Evolutionary conservation across 2,113 vertebrate genomes (phyloP).

Genomic region (Rhynchopsitta pachyrhyncha): DNA sequence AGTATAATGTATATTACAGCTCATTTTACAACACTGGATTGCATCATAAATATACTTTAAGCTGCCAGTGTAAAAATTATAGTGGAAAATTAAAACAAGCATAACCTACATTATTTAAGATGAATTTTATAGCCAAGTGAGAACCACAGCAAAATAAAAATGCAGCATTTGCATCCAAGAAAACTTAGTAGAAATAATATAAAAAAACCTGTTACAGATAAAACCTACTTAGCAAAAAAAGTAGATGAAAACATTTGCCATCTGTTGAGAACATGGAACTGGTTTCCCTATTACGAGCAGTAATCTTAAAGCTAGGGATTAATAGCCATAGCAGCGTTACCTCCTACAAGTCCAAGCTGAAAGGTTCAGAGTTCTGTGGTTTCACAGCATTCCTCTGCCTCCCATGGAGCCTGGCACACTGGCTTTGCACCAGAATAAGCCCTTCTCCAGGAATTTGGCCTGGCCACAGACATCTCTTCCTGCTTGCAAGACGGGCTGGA

Average conservation of each 20-base stretch:
- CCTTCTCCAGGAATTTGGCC: neutral
- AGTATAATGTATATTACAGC: conserved; percentile 24
- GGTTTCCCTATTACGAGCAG: conserved; percentile 11
- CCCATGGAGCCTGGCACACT: neutral
- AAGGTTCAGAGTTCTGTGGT: neutral
- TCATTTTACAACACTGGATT: conserved; percentile 13
- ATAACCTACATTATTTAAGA: conserved; percentile 54
- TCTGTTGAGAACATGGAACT: conserved; percentile 52
- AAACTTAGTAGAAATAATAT: conserved; percentile 5
- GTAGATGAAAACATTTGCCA: conserved; percentile 56
- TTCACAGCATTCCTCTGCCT: neutral
- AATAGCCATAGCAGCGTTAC: neutral
- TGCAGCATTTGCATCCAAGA: neutral
- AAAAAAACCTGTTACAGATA: conserved; percentile 8
- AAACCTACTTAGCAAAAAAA: conserved; percentile 21
- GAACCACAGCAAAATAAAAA: neutral
- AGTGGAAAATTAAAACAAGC: conserved; percentile 62
- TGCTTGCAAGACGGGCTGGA: neutral
- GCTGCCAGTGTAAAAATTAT: conserved; percentile 50
- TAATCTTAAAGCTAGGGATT: conserved; percentile 50
- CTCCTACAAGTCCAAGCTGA: neutral
- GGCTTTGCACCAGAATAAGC: neutral
- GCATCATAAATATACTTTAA: conserved; percentile 31
- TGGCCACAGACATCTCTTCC: neutral
- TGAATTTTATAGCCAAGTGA: conserved; percentile 41